Conservation (phyloP, 2,797 vertebrate species). For the Emydoidea blandingii region DNA sequence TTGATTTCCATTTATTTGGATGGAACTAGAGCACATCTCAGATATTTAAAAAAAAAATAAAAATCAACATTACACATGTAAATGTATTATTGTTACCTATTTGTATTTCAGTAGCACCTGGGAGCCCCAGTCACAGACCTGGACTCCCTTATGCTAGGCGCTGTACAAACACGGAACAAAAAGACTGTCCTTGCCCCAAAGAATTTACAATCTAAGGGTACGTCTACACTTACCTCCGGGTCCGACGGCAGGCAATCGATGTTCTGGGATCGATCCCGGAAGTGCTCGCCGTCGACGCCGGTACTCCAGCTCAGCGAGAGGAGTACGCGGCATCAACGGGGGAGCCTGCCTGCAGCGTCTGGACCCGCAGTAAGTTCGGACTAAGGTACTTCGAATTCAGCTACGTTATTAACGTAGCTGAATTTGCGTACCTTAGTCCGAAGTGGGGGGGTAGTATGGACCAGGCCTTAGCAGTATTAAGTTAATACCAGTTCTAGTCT, state of each 20-base stretch:
- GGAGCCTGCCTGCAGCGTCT: too few relatives aligned
- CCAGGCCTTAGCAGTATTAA: background rate
- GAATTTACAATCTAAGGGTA: background rate
- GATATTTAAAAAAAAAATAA: background rate
- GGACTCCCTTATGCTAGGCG: background rate
- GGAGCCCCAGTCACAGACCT: background rate
- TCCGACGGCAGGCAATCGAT: too few relatives aligned
- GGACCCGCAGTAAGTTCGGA: too few relatives aligned
- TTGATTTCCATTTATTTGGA: background rate
- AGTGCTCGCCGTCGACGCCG: too few relatives aligned
- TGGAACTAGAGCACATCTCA: background rate
- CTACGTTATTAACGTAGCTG: too few relatives aligned
- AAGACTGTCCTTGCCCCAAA: background rate
- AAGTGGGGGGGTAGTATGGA: too few relatives aligned
- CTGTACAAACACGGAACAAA: background rate
- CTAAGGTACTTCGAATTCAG: too few relatives aligned
- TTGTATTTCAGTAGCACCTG: background rate
- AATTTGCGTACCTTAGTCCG: too few relatives aligned
- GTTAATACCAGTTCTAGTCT: background rate
- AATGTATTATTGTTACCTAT: background rate
- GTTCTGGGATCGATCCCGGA: too few relatives aligned
- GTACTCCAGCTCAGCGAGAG: too few relatives aligned
- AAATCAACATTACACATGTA: background rate
- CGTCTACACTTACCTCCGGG: too few relatives aligned
- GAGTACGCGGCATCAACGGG: too few relatives aligned